Base-by-base conservation (phyloP, 2,888 invertebrate species). In the Eupeodes luniger region DNA sequence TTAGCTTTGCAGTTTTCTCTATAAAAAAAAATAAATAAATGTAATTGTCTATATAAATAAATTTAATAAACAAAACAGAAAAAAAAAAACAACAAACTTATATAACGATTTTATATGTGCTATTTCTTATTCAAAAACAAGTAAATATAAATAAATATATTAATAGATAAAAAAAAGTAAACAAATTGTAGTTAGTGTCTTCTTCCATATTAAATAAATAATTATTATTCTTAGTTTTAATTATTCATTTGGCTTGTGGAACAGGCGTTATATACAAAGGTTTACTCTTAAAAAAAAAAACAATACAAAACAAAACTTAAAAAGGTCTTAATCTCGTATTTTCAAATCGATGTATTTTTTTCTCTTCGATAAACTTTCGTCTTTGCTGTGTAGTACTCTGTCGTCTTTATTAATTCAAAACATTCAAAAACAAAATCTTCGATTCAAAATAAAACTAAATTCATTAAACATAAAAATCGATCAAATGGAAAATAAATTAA, bases 101-200 rank as follows among this genome's bases (percentile, higher is more conserved):
- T 61, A 66, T 57, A 76, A 70, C 81, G 47, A 80, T 84, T 87
- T 87, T 88, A 11, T 88, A 88, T 84, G 85, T 85, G 84, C 81
- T 81, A 81, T 85, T 85, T 85, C 85, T 81, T 81, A 85, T 81
- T 72, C 61, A 36, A 81, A 69, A 62, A 5, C 47, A 64, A 72
- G 77, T 72, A 64, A 61, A 69, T 11, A 53, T 44, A 77, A 27
- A 57, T 5, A 57, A 47, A 74, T 74, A 74, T 61, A 51, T 51
- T 53, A 74, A 66, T 81, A 85, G 77, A 85, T 84, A 85, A 80
- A 27, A 80, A 27, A 70, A 85, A 76, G n/a, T 67, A 79, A 85
- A 84, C 78, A 80, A 84, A 85, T 85, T 81, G 85, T 85, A 88
- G 88, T 69, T 88, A 88, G 81, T 57, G 67, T 88, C 81, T 88